Conservation (phyloP, 2,113 vertebrate genomes). For the Epinephelus lanceolatus region DNA sequence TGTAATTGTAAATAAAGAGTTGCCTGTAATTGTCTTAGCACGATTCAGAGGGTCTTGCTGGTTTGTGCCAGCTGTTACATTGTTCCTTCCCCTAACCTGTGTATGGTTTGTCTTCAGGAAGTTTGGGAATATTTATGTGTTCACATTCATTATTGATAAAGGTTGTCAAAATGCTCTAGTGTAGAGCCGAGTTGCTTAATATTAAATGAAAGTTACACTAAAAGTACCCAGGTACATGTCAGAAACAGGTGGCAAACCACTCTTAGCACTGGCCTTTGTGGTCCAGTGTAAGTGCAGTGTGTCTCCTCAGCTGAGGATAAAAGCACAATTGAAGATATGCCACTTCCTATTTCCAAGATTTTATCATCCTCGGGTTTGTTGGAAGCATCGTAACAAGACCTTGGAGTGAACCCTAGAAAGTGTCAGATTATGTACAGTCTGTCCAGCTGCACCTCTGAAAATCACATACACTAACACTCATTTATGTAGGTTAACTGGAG, state of each 20-base stretch:
- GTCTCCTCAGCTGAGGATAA: constrained; percentile 45
- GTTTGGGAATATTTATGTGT: constrained; percentile 66
- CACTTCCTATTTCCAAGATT: constrained; percentile 28
- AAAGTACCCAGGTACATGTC: constrained; percentile 64
- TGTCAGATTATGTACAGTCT: constrained; percentile 20
- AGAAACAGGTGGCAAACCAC: constrained; percentile 59
- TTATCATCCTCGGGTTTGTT: constrained; percentile 14
- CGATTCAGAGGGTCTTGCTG: neutral
- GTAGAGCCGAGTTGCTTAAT: constrained; percentile 68
- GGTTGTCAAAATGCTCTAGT: constrained; percentile 64
- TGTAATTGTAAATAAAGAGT: neutral
- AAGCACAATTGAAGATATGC: constrained; percentile 67
- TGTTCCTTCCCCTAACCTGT: constrained; percentile 15
- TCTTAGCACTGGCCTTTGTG: constrained; percentile 26
- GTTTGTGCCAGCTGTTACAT: neutral
- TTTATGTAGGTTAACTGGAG: constrained; percentile 23
- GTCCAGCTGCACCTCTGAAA: constrained; percentile 11
- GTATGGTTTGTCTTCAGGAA: constrained; percentile 43
- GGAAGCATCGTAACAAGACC: constrained; percentile 19
- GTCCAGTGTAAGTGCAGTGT: constrained; percentile 48
- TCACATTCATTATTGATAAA: constrained; percentile 70
- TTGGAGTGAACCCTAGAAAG: constrained; percentile 37
- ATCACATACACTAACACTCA: constrained; percentile 5
- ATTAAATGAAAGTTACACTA: constrained; percentile 78
- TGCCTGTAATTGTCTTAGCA: neutral